phyloP scores from a whole-genome alignment of 2,888 invertebrate species.

The Cephus rjabovi region DNA sequence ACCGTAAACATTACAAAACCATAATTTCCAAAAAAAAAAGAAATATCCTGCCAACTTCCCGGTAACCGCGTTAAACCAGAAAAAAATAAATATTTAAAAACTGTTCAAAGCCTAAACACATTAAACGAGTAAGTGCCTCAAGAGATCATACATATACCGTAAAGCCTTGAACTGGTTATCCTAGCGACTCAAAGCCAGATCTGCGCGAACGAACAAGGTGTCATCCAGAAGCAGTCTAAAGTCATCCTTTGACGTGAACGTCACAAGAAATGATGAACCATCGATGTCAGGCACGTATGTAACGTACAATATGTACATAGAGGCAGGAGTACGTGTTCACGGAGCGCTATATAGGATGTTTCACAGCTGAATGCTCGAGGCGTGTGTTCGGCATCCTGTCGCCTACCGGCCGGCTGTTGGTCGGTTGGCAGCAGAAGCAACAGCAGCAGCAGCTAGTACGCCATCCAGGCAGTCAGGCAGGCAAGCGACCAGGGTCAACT shows the following conservation, averaged over 20 bases:
- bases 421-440: slow-evolving; percentile 6
- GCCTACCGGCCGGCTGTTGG: slow-evolving; percentile 41
- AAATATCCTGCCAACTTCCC: not conserved
- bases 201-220: not conserved
- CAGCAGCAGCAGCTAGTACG: not conserved
- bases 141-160: not conserved
- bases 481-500: not conserved
- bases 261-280: slow-evolving; percentile 16
- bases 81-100: not conserved
- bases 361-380: slow-evolving; percentile 49
- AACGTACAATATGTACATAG: not conserved
- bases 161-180: not conserved
- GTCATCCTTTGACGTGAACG: slow-evolving; percentile 6
- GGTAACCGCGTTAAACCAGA: not conserved
- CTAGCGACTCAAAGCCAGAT: not conserved
- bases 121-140: not conserved
- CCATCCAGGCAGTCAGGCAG: not conserved
- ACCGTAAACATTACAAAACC: not conserved
- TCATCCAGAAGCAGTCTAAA: not conserved
- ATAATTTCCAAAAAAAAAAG: not conserved
- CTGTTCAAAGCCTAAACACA: not conserved
- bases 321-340: not conserved
- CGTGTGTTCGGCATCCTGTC: slow-evolving; percentile 52
- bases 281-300: not conserved
- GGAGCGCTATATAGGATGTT: slow-evolving; percentile 22